Base-by-base conservation (phyloP, 2,888 invertebrate genomes). In the Hoplodrina ambigua region DNA sequence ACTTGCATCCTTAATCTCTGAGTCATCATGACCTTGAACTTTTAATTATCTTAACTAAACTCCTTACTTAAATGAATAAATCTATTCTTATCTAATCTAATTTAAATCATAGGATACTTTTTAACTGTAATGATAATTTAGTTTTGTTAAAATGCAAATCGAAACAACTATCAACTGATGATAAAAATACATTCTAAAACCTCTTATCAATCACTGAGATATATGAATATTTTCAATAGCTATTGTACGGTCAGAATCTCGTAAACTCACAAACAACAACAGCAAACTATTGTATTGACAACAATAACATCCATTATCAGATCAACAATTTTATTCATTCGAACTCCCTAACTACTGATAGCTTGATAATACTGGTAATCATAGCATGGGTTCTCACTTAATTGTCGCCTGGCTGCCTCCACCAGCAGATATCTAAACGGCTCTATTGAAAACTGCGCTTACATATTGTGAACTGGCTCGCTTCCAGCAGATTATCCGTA, bases 401-500 rank as follows among this genome's bases (percentile, higher is more conserved):
- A 87, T 86, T 85, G 85, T 85, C 86, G 58, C 75, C 67, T 75
- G 49, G 55, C 30, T 54, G 53, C 33, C 54, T 33, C 59, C 68
- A 73, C 72, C 81, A 82, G 75, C 78, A 82, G 81, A 85, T 86
- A 86, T 83, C 79, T 85, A 83, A 85, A 86, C 80, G 81, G 76
- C 84, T 83, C 80, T 79, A 86, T 84, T 85, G 81, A 82, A 81
- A 83, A 84, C 91, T 91, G 85, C 88, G 87, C 91, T 92, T 90
- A 93, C 91, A 92, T 92, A 93, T 94, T 92, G 93, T 93, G 90
- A 94, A 93, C 91, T 95, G 95, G 95, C 94, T 83, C 76, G 68
- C 75, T 85, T 94, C 95, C 95, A 95, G 89, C 77, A 89, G 94
- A 94, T 95, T 94, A 95, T 92, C 93, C 90, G 81, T 83, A 86